phyloP scores from a whole-genome alignment of 2,888 invertebrate genomes.

The Watsonalla binaria region DNA sequence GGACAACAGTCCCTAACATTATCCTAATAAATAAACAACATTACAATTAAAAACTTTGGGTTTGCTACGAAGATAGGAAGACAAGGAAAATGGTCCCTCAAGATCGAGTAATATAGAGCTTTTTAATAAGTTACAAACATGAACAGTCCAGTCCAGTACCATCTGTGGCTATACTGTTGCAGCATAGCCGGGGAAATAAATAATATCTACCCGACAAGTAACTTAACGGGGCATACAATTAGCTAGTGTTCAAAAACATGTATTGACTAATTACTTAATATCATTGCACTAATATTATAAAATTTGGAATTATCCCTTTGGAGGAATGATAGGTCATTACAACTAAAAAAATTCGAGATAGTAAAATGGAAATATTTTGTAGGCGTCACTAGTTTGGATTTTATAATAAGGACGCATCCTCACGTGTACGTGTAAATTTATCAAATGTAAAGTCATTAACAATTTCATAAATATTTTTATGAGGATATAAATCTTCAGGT shows the following conservation, averaged over 20 bases:
- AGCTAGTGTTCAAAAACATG: conserved; percentile 25
- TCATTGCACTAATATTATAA: conserved; percentile 71
- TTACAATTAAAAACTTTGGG: conserved; percentile 70
- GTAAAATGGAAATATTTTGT: conserved; percentile 25
- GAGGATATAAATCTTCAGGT: conserved; percentile 14
- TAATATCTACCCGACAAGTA: conserved; percentile 5
- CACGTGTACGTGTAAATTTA: not conserved
- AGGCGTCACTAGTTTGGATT: not conserved
- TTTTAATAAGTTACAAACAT: conserved; percentile 50
- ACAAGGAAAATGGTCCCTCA: conserved; percentile 63
- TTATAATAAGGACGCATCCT: too few relatives aligned
- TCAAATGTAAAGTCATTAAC: not conserved
- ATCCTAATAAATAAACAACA: conserved; percentile 67
- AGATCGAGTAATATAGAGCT: conserved; percentile 32
- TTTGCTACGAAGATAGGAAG: conserved; percentile 67
- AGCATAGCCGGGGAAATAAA: conserved; percentile 15
- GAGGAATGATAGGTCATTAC: conserved; percentile 68
- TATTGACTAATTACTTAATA: conserved; percentile 60
- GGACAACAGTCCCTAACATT: conserved; percentile 27
- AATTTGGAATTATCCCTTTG: conserved; percentile 70
- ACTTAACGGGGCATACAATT: conserved; percentile 27
- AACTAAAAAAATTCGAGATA: conserved; percentile 72
- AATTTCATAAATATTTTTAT: conserved; percentile 3
- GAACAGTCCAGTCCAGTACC: conserved; percentile 35
- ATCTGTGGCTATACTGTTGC: conserved; percentile 22